Evolutionary conservation across 2,113 vertebrate genomes (phyloP).

Genomic region (Nematolebias whitei): DNA sequence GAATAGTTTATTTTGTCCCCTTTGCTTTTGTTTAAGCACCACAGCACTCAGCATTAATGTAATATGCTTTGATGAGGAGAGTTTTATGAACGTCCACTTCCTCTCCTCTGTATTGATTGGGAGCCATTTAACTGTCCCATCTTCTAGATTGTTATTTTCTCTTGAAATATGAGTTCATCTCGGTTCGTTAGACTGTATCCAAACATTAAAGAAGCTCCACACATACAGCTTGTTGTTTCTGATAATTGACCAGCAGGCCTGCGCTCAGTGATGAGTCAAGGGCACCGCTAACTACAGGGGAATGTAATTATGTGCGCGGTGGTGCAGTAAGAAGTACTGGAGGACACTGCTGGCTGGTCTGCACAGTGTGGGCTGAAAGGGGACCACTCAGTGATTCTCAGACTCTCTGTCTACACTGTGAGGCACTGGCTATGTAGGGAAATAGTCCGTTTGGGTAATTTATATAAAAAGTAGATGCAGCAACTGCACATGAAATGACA

Average conservation of each 20-base stretch:
- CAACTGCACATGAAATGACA: too few relatives aligned
- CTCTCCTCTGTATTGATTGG: constrained; percentile 11
- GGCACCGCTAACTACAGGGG: constrained; percentile 51
- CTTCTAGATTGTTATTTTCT: constrained; percentile 41
- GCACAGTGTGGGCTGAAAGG: constrained; percentile 33
- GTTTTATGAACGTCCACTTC: constrained; percentile 25
- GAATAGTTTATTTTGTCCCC: too few relatives aligned
- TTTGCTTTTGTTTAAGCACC: constrained; percentile 6
- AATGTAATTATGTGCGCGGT: constrained; percentile 51
- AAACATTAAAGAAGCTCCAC: constrained; percentile 16
- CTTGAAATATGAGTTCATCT: constrained; percentile 39
- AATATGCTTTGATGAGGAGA: constrained; percentile 41
- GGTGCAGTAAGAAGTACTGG: constrained; percentile 35
- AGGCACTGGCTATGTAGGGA: not conserved
- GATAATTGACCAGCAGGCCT: constrained; percentile 23
- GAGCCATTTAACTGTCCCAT: constrained; percentile 37
- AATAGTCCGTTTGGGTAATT: too few relatives aligned
- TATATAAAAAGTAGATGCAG: too few relatives aligned
- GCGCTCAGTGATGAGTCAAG: constrained; percentile 60
- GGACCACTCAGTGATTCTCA: not conserved
- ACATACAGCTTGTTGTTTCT: constrained; percentile 6
- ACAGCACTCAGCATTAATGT: constrained; percentile 27
- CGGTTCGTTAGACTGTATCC: constrained; percentile 29
- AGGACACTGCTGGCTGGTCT: constrained; percentile 37
- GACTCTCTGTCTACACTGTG: constrained; percentile 5